Conservation (phyloP, 2,888 invertebrate genomes). For the Cosmopolites sordidus region DNA sequence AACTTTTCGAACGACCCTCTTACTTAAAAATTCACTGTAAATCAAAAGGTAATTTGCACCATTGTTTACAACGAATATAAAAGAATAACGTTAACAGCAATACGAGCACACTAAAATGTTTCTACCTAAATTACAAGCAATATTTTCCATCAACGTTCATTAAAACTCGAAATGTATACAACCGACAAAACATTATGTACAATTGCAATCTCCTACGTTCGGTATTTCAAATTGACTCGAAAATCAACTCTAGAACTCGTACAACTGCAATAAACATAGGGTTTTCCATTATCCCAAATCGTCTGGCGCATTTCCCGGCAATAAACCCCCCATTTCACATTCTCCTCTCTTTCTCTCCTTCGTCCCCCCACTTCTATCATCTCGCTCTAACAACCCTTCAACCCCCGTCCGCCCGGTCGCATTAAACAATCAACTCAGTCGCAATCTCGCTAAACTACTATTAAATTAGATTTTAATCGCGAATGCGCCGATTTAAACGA, state of each 20-base stretch:
- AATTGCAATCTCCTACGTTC: background rate
- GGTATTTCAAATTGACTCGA: background rate
- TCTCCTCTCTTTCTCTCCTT: background rate
- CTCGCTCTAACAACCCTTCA: constrained; percentile 2
- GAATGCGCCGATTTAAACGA: constrained; percentile 39
- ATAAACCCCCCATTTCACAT: background rate
- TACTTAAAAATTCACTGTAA: too few relatives aligned
- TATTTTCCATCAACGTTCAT: too few relatives aligned
- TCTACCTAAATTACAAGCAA: too few relatives aligned
- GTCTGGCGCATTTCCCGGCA: constrained; percentile 2
- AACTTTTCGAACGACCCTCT: too few relatives aligned
- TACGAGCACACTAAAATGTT: too few relatives aligned
- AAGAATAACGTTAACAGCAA: too few relatives aligned
- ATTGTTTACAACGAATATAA: too few relatives aligned
- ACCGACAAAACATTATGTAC: too few relatives aligned
- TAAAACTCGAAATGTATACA: too few relatives aligned
- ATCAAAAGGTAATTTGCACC: too few relatives aligned
- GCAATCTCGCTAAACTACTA: constrained; percentile 28
- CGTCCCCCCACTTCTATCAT: background rate
- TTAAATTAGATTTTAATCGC: constrained; percentile 43
- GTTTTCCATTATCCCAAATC: constrained; percentile 2
- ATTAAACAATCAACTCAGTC: constrained; percentile 29
- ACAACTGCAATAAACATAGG: constrained; percentile 1
- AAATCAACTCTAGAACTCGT: background rate
- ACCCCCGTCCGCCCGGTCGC: constrained; percentile 10